Evolutionary conservation across 1,140 invertebrate species (phyloP).

Genomic region (silkworm (Bombyx mori)): DNA sequence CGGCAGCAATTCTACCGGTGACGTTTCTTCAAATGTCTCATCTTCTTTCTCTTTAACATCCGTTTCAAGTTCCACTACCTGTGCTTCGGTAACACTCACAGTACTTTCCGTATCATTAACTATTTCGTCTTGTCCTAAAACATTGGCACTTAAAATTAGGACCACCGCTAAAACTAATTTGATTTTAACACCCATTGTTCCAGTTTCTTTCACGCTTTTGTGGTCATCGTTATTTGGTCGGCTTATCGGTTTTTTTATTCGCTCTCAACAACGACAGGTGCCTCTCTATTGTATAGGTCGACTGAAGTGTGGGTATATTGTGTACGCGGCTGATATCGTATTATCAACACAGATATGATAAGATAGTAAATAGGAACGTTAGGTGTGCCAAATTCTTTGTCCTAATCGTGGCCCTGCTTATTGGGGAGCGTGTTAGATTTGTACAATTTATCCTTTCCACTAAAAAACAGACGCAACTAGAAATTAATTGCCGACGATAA

Average conservation of each 20-base stretch:
- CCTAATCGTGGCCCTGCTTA: conserved; percentile 42
- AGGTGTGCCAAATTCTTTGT: conserved; percentile 69
- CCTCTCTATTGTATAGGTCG: conserved; percentile 39
- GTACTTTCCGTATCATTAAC: conserved; percentile 31
- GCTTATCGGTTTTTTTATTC: conserved; percentile 25
- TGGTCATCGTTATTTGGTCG: conserved; percentile 39
- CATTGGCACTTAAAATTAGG: conserved; percentile 54
- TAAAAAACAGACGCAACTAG: no score
- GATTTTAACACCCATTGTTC: conserved; percentile 53
- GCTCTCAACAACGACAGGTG: conserved; percentile 42
- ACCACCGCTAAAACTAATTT: conserved; percentile 38
- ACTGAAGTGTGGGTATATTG: conserved; percentile 49
- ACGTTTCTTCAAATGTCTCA: conserved; percentile 21
- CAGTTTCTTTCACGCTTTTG: conserved; percentile 22
- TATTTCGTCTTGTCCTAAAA: conserved; percentile 43
- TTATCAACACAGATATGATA: conserved; percentile 63
- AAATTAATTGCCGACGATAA: no score
- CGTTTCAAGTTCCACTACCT: conserved; percentile 2
- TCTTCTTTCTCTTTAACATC: conserved; percentile 15
- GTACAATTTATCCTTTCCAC: no score
- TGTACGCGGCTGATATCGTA: conserved; percentile 53
- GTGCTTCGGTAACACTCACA: conserved; percentile 19
- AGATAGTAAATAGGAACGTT: conserved; percentile 65
- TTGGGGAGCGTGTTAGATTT: conserved; percentile 8
- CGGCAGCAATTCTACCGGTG: conserved; percentile 34